Evolutionary conservation across 2,797 vertebrate genomes (phyloP), one percentile per base, ranked within the genome.

Genomic region (Sebastiscus albofasciatus): DNA sequence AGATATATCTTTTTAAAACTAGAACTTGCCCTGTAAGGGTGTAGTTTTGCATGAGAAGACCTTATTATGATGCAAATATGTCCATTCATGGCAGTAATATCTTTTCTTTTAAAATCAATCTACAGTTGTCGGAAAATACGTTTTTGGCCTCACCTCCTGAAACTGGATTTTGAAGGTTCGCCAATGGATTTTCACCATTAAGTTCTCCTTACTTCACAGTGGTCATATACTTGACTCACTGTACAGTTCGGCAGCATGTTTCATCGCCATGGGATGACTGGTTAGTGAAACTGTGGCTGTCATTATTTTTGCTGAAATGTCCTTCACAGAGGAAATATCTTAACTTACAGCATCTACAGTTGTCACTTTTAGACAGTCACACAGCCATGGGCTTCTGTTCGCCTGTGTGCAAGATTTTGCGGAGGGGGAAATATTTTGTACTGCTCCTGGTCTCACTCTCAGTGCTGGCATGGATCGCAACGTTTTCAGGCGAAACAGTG

Each of bases 381-480:
- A 27, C 79, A 90, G 79, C 86, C 80, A 98, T 98, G 97, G 94
- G 93, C 72, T 73, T 91, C 64, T 95, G 77, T 88, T 83, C 77
- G 8, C 81, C 85, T 16, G 2, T 86, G 68, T 92, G 82, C 77
- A 96, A 93, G 67, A n/a, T 95, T 55, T 93, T 94, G 29, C 94
- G 94, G 69, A 97, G 93, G 72, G 92, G 96, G 24, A 97, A 95
- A 77, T 92, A 95, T 13, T 27, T 98, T 73, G 42, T 98, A 4
- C 90, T 98, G 22, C 81, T 98, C 2, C 67, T 94, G 26, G 75
- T 98, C 24, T 95, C 94, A 3, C 75, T 97, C 4, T 95, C 93
- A 0, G 83, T 97, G 84, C 89, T 98, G 34, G 95, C 90, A 0
- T 99, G 98, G 98, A 89, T 96, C 3, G 91, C 93, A 60, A 95